Evolutionary conservation across 1,140 invertebrate species (phyloP).

Genomic region (Pentalonia nigronervosa): DNA sequence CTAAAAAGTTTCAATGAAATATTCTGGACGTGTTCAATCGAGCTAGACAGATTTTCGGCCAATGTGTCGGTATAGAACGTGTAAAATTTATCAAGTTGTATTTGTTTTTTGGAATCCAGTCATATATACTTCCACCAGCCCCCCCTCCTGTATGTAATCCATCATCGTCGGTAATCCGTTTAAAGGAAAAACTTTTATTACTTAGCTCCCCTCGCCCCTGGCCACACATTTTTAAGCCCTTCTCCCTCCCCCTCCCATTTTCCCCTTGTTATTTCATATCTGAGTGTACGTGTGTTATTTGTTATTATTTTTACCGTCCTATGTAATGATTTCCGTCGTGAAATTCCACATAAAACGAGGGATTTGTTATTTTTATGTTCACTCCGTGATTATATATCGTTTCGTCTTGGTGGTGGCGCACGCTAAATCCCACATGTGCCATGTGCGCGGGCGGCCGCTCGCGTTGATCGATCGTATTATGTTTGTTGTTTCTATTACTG

Average conservation of each 20-base stretch:
- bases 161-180: constrained; percentile 56
- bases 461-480: constrained; percentile 43
- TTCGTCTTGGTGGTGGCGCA: constrained; percentile 42
- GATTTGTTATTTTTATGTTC: constrained; percentile 57
- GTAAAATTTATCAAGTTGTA: constrained; percentile 55
- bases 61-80: constrained; percentile 24
- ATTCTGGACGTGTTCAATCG: constrained; percentile 45
- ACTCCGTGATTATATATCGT: constrained; percentile 50
- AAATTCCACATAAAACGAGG: constrained; percentile 38
- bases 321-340: constrained; percentile 38
- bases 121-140: not conserved
- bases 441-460: not conserved
- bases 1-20: constrained; percentile 49
- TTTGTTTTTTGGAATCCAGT: constrained; percentile 49
- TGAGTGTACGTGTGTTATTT: constrained; percentile 49
- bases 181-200: constrained; percentile 57
- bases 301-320: constrained; percentile 55
- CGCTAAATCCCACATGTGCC: constrained; percentile 35
- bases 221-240: constrained; percentile 43
- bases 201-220: constrained; percentile 21
- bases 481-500: constrained; percentile 2
- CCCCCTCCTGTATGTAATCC: constrained; percentile 37
- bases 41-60: constrained; percentile 42
- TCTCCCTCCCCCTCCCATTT: not conserved
- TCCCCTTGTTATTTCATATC: constrained; percentile 21